These are phyloP conservation scores for Synaphobranchus kaupii DNA, from an alignment of 2,797 vertebrate species.

Conservation along the genomic window DNA sequence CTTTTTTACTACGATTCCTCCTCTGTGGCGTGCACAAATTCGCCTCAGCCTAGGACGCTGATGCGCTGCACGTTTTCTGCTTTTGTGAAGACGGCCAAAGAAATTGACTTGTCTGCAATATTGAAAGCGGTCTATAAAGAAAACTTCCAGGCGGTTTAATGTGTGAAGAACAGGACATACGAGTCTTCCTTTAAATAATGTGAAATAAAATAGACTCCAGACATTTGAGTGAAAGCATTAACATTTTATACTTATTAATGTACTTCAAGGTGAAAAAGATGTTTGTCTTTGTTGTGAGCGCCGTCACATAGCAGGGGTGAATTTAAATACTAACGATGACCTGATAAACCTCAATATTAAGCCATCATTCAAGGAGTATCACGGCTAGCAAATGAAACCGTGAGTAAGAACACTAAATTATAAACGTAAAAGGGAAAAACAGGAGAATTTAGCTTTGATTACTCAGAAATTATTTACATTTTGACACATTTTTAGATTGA, in stretches of 20 bases:
- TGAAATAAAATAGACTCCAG: not conserved
- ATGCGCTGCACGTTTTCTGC: not conserved
- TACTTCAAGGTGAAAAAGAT: slow-evolving; percentile 59
- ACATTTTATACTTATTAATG: slow-evolving; percentile 64
- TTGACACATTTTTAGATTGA: not conserved
- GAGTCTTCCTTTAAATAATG: not conserved
- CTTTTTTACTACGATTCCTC: not conserved
- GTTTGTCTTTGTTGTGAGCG: slow-evolving; percentile 71
- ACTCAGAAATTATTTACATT: not conserved
- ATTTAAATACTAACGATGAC: slow-evolving; percentile 72
- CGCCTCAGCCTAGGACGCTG: not conserved
- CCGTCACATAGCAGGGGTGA: slow-evolving; percentile 67
- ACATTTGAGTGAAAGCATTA: slow-evolving; percentile 38
- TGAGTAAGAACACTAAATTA: not conserved
- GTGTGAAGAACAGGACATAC: not conserved
- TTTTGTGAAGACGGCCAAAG: not conserved
- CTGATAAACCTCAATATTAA: slow-evolving; percentile 64
- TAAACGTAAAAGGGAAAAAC: not conserved
- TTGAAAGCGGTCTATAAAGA: not conserved
- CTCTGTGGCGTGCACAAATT: not conserved
- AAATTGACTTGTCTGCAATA: not conserved
- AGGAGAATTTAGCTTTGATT: not conserved
- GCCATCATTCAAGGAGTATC: slow-evolving; percentile 71
- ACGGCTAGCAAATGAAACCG: not conserved
- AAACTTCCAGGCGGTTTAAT: not conserved